Evolutionary conservation across 2,797 vertebrate species (phyloP), one percentile per base, ranked within the genome.

Genomic region (Oreochromis mossambicus): DNA sequence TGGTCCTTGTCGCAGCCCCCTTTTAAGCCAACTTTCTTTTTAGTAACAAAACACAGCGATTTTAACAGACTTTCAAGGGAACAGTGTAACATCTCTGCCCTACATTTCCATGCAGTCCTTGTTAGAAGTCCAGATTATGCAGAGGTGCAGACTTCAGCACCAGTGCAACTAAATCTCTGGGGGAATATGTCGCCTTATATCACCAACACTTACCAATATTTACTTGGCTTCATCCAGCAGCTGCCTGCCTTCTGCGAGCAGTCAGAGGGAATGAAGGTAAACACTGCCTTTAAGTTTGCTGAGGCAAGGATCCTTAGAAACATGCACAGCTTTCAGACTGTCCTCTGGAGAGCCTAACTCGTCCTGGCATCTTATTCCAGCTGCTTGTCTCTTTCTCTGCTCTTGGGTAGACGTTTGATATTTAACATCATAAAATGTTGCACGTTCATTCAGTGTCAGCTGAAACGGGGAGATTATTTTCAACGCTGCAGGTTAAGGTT

Each of bases 131-230:
- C 77, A 5, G 26, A 77, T 87, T 76, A 86, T 85, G 19, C 66
- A 80, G 78, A 78, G 15, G 29, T 11, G 2, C 14, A 14, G 81
- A 38, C 55, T 78, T 79, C 77, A 56, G 73, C 63, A 46, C 66
- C 38, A 13, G 32, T 26, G 77, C 5, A 4, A 66, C 79, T 70
- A 14, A 88, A 46, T 56, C 87, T 83, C 86, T 2, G 41, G 83
- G 63, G 88, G 63, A 36, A 73, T 58, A 19, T 50, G 82, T 87
- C 43, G 3, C 75, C 70, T 84, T 50, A 63, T 77, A 85, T 89
- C 84, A 63, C 87, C 88, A 34, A 76, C 87, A 77, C 83, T 82
- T 61, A 56, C 43, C 70, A 79, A 77, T 92, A 85, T 93, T 92
- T 90, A 85, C 91, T 87, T 19, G 34, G 51, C 43, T 89, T 85